Conservation (phyloP, 2,888 invertebrate genomes). For the Drosophila siamana region DNA sequence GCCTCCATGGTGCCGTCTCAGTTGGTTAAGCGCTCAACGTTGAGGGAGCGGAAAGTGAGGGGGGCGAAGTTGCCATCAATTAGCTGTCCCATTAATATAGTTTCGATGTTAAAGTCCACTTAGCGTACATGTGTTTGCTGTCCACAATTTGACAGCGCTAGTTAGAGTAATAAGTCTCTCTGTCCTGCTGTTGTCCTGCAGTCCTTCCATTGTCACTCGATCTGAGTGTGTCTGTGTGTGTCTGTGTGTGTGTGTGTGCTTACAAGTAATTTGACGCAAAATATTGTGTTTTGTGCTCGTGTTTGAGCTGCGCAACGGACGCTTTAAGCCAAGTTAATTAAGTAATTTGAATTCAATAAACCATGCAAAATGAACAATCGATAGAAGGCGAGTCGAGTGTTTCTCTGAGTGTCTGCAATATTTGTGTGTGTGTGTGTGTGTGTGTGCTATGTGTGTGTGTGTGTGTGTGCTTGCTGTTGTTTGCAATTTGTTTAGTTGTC, state of each 20-base stretch:
- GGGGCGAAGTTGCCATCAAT: constrained; percentile 6
- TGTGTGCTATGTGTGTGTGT: constrained; percentile 3
- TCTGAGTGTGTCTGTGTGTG: neutral
- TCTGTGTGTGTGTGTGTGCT: constrained; percentile 21
- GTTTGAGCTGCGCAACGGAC: constrained; percentile 11
- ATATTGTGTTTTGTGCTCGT: neutral
- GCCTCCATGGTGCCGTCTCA: no score
- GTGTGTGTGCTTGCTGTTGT: constrained; percentile 16
- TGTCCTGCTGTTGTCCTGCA: neutral
- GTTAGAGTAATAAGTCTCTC: neutral
- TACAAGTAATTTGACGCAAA: constrained; percentile 17
- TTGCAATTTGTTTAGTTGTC: constrained; percentile 52
- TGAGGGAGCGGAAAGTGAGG: neutral
- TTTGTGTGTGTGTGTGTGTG: neutral
- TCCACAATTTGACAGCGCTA: constrained; percentile 18
- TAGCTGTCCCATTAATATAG: constrained; percentile 24
- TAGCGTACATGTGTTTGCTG: constrained; percentile 22
- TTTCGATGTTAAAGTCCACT: constrained; percentile 17
- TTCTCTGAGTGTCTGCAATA: neutral
- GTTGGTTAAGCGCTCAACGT: no score
- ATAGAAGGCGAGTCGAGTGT: constrained; percentile 10
- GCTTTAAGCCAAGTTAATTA: constrained; percentile 31
- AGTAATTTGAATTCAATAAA: constrained; percentile 34
- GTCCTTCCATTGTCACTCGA: neutral
- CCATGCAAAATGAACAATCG: constrained; percentile 31